A percentile compares a stretch with the other conserved stretches of the same genome.
Conservation (phyloP, 2,888 invertebrate genomes). For the Dynastes tityus region DNA sequence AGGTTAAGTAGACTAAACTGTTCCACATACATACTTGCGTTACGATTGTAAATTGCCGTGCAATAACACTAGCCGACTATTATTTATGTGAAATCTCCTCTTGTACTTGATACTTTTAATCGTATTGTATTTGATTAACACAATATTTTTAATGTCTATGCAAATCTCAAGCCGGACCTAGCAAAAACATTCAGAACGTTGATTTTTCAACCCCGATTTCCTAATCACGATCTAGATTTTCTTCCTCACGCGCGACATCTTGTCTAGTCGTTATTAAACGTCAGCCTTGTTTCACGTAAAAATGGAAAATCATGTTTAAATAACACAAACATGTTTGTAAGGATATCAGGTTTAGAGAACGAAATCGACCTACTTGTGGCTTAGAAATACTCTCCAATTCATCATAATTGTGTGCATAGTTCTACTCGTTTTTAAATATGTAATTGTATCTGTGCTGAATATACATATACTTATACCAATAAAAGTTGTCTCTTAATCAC, state of each 20-base stretch:
- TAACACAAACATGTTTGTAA: not conserved
- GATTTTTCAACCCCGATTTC: slow-evolving; percentile 28
- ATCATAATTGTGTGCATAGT: slow-evolving; percentile 24
- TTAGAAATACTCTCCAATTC: slow-evolving; percentile 24
- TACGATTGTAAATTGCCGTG: no score
- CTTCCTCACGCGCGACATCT: not conserved
- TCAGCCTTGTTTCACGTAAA: slow-evolving; percentile 5
- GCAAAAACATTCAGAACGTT: not conserved
- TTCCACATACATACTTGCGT: no score
- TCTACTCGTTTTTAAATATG: not conserved
- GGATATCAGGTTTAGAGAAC: slow-evolving; percentile 21
- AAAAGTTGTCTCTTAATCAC: slow-evolving; percentile 41
- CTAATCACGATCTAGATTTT: not conserved
- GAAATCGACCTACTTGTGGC: slow-evolving; percentile 24
- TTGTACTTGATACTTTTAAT: not conserved
- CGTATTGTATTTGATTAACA: not conserved
- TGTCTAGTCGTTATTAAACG: not conserved
- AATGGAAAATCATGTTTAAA: not conserved
- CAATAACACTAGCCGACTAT: no score
- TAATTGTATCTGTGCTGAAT: not conserved
- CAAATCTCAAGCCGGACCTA: not conserved
- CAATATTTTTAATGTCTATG: not conserved
- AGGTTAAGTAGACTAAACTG: no score
- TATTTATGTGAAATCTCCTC: no score
- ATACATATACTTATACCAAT: not conserved